Percentiles rank a stretch among this genome's conserved stretches.
Conservation (phyloP, 2,797 vertebrate species). For the Macroramphosus scolopax region DNA sequence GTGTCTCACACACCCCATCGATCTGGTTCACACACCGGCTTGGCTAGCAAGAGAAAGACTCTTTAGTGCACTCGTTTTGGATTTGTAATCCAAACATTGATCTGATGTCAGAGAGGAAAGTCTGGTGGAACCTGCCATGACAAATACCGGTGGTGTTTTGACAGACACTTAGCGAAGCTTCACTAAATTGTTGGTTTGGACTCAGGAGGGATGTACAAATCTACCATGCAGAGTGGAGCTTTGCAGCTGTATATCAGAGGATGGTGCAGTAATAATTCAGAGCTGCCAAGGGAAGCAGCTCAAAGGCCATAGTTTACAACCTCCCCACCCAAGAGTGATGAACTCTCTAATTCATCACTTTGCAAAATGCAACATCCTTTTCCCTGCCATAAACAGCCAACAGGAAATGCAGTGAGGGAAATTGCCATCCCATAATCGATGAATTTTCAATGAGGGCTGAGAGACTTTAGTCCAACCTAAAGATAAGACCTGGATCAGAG, state of each 20-base stretch:
- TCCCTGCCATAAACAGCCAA: conserved; percentile 13
- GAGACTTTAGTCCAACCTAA: conserved; percentile 17
- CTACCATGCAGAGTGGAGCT: conserved; percentile 14
- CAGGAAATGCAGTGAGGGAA: conserved; percentile 9
- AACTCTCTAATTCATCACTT: conserved; percentile 28
- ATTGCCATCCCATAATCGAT: conserved; percentile 48
- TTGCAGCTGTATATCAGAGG: conserved; percentile 49
- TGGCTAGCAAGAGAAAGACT: conserved; percentile 55
- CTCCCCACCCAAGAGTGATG: conserved; percentile 11
- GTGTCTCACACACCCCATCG: conserved; percentile 78
- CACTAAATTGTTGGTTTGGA: conserved; percentile 24
- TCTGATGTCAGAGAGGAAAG: conserved; percentile 5
- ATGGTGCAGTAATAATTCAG: conserved; percentile 46
- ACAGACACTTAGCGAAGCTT: too few species aligned
- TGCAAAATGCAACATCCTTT: conserved; percentile 37
- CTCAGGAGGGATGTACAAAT: conserved; percentile 41
- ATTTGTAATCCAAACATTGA: conserved; percentile 1
- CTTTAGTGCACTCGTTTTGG: background rate
- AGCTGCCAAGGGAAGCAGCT: conserved; percentile 30
- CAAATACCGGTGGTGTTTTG: too few species aligned
- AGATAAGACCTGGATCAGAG: conserved; percentile 5
- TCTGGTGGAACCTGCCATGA: too few species aligned
- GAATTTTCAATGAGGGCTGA: conserved; percentile 6
- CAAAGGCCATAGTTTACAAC: conserved; percentile 47
- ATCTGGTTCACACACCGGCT: conserved; percentile 84